Percentiles rank a stretch among this genome's conserved stretches.
phyloP scores from a whole-genome alignment of 2,797 vertebrate species.

The Cebuella pygmaea region DNA sequence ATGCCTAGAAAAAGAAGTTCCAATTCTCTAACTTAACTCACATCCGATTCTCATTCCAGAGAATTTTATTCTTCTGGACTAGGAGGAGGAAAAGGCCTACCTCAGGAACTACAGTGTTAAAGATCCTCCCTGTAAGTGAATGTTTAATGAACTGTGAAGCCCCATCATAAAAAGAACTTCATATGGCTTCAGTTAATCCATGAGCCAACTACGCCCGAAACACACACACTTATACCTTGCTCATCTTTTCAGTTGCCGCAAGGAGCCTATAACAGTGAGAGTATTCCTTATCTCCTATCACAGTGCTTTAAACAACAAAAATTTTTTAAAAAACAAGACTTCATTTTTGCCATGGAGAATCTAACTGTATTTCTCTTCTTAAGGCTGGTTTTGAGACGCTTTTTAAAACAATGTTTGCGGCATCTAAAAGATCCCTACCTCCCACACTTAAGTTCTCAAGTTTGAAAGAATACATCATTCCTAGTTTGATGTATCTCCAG shows the following conservation, averaged over 20 bases:
- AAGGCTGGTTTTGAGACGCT: neutral
- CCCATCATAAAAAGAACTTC: neutral
- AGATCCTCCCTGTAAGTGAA: neutral
- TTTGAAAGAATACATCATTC: constrained; percentile 70
- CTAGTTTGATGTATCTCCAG: constrained; percentile 70
- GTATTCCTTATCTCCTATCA: neutral
- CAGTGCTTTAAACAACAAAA: neutral
- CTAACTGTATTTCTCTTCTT: neutral
- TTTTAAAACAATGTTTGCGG: constrained; percentile 28
- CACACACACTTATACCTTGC: neutral
- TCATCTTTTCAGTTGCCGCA: neutral
- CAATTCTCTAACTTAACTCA: neutral
- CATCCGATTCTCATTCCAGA: neutral
- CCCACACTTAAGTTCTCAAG: constrained; percentile 61
- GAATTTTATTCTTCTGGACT: neutral
- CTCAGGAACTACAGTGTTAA: neutral
- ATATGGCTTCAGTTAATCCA: neutral
- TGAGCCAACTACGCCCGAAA: neutral
- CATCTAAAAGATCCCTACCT: constrained; percentile 55
- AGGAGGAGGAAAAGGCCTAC: neutral
- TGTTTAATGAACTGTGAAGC: constrained; percentile 21
- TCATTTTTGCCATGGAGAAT: neutral
- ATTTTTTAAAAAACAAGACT: neutral
- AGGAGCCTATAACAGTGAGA: neutral
- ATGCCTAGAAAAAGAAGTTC: neutral